Conservation (phyloP, 2,888 invertebrate species). For the Erebia epiphron region DNA sequence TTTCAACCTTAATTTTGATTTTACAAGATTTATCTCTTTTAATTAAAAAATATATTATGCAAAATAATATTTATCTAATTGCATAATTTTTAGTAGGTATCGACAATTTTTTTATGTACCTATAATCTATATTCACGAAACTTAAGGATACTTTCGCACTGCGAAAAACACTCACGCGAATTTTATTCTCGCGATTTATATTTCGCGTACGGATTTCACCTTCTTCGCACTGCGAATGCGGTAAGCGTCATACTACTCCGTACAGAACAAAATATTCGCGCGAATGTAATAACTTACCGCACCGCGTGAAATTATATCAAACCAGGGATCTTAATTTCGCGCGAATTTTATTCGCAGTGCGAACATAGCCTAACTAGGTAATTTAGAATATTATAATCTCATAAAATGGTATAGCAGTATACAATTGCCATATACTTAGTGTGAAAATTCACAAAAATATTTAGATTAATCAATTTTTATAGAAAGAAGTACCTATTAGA, state of each 20-base stretch:
- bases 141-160: neutral
- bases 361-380: neutral
- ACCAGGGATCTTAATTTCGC: too few relatives aligned
- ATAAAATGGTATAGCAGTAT: neutral
- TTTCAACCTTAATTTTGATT: too few relatives aligned
- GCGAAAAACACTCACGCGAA: too few relatives aligned
- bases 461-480: slow-evolving; percentile 7
- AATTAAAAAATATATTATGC: slow-evolving; percentile 12
- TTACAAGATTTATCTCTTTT: neutral
- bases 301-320: too few relatives aligned
- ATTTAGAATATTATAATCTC: slow-evolving; percentile 16
- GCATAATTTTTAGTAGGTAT: neutral
- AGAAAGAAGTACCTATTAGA: slow-evolving; percentile 20
- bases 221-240: too few relatives aligned
- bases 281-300: too few relatives aligned
- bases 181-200: too few relatives aligned
- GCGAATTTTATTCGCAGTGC: too few relatives aligned
- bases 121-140: slow-evolving; percentile 8
- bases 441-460: slow-evolving; percentile 17
- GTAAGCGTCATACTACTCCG: too few relatives aligned
- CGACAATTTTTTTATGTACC: neutral
- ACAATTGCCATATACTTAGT: neutral
- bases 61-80: slow-evolving; percentile 4
- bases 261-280: too few relatives aligned
- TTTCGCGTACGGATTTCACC: too few relatives aligned